Evolutionary conservation across 2,113 vertebrate genomes (phyloP).

Genomic region (Muntiacus reevesi): DNA sequence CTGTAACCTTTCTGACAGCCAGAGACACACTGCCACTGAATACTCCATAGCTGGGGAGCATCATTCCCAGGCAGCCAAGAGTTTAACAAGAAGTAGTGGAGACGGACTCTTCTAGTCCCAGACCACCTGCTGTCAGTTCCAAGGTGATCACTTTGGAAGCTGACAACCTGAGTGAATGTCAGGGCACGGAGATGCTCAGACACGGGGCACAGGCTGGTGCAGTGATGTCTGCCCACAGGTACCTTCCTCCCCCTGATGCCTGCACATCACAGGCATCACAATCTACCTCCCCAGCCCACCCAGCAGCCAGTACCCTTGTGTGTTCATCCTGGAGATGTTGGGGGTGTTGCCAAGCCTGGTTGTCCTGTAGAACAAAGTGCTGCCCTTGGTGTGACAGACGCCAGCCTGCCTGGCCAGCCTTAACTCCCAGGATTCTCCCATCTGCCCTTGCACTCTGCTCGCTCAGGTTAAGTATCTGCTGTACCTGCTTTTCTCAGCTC

Average conservation of each 20-base stretch:
- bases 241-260: neutral
- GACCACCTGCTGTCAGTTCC: slow-evolving; percentile 17
- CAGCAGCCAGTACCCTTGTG: neutral
- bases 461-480: neutral
- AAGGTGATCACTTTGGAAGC: neutral
- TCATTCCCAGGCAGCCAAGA: slow-evolving; percentile 25
- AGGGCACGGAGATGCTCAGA: neutral
- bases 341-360: neutral
- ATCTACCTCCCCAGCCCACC: neutral
- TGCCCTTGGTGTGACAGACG: neutral
- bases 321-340: neutral
- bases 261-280: neutral
- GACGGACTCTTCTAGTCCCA: slow-evolving; percentile 24
- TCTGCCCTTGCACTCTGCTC: neutral
- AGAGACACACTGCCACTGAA: slow-evolving; percentile 54
- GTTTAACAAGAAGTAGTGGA: slow-evolving; percentile 47
- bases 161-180: slow-evolving; percentile 47
- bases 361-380: neutral
- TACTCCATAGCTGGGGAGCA: neutral
- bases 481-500: neutral
- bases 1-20: slow-evolving; percentile 44
- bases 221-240: neutral
- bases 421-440: neutral
- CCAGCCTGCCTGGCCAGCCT: neutral
- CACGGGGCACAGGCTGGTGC: neutral